Evolutionary conservation across 2,888 invertebrate genomes (phyloP).

Genomic region (Yponomeuta plumbellus): DNA sequence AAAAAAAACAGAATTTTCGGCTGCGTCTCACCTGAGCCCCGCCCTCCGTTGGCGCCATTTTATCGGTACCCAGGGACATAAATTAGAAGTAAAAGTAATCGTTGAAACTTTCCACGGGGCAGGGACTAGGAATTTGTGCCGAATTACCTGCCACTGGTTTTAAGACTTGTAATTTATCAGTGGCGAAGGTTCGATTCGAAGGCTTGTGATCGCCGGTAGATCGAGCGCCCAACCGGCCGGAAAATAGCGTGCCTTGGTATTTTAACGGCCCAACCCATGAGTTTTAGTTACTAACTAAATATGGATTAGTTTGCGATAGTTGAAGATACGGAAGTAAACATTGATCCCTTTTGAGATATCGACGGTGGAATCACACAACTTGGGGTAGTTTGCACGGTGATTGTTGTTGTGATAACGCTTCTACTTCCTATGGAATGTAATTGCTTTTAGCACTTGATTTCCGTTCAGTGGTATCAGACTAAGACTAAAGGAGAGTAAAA

Average conservation of each 20-base stretch:
- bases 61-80: constrained; percentile 62
- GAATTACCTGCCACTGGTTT: constrained; percentile 79
- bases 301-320: constrained; percentile 8
- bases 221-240: constrained; percentile 38
- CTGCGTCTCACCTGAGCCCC: constrained; percentile 61
- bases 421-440: background rate
- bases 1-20: constrained; percentile 40
- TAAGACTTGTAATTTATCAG: constrained; percentile 80
- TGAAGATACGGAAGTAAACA: constrained; percentile 14
- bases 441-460: background rate
- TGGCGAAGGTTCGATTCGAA: constrained; percentile 41
- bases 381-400: background rate
- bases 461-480: constrained; percentile 20
- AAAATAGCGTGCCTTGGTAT: constrained; percentile 42
- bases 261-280: constrained; percentile 15
- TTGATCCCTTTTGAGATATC: background rate
- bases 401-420: background rate
- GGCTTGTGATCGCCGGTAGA: constrained; percentile 32
- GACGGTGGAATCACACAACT: background rate
- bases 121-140: constrained; percentile 62
- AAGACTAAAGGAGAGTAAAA: constrained; percentile 39
- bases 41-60: constrained; percentile 49
- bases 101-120: constrained; percentile 57
- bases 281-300: constrained; percentile 14
- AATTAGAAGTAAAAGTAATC: constrained; percentile 72